phyloP scores from a whole-genome alignment of 1,140 invertebrate species.

The Tribolium castaneum region DNA sequence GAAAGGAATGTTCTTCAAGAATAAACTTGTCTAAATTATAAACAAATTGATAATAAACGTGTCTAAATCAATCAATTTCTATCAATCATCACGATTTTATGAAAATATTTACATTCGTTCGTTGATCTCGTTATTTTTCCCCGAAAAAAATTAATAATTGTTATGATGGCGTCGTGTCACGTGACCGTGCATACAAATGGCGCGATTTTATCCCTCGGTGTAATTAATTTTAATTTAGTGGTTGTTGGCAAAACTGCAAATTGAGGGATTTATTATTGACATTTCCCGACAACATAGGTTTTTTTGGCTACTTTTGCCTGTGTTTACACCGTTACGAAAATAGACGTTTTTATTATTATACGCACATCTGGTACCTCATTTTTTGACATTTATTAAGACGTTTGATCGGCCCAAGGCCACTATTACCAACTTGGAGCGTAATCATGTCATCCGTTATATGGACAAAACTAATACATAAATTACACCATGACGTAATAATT shows the following conservation, averaged over 20 bases:
- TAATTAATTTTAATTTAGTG: slow-evolving; percentile 7
- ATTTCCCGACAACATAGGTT: not conserved
- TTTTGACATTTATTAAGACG: slow-evolving; percentile 11
- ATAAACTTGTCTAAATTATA: too few species aligned
- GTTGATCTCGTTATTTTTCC: too few species aligned
- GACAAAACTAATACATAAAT: too few species aligned
- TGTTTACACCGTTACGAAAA: not conserved
- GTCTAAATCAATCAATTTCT: too few species aligned
- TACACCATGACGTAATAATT: too few species aligned
- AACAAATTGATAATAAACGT: too few species aligned
- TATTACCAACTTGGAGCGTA: too few species aligned
- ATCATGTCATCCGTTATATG: too few species aligned
- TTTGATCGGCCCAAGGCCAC: not conserved
- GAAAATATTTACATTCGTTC: too few species aligned
- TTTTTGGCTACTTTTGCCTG: not conserved
- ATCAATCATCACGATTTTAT: too few species aligned
- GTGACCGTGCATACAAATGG: slow-evolving; percentile 23
- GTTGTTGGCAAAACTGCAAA: slow-evolving; percentile 15
- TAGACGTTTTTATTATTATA: not conserved
- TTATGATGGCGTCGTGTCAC: not conserved
- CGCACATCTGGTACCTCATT: not conserved
- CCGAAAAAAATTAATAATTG: too few species aligned
- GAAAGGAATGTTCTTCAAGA: too few species aligned
- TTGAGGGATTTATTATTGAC: slow-evolving; percentile 3
- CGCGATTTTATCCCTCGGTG: not conserved